These are phyloP conservation scores for Boloria euphrosyne DNA, from an alignment of 2,888 invertebrate genomes.

Conservation along the genomic window DNA sequence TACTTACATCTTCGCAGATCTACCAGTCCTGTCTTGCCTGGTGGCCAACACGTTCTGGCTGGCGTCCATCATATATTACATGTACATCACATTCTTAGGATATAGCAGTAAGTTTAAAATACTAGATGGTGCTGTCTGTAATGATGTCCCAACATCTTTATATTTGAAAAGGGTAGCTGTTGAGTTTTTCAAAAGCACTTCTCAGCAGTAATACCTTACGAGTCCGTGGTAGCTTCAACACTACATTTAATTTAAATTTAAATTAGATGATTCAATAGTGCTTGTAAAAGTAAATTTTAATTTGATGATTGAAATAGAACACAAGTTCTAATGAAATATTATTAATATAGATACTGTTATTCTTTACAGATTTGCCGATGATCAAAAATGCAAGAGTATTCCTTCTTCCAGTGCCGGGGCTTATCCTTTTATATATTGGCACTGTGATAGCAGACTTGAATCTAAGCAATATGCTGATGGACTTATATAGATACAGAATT, in stretches of 20 bases:
- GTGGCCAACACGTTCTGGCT: slow-evolving; percentile 97
- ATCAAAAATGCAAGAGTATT: slow-evolving; percentile 92
- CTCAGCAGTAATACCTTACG: too few species aligned
- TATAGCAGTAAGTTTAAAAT: slow-evolving; percentile 90
- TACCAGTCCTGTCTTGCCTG: slow-evolving; percentile 90
- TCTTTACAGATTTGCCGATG: slow-evolving; percentile 90
- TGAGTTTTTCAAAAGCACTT: too few species aligned
- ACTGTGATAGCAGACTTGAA: slow-evolving; percentile 92
- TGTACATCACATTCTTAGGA: slow-evolving; percentile 98
- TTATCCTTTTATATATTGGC: slow-evolving; percentile 89
- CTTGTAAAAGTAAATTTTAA: too few species aligned
- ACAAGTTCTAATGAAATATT: too few species aligned
- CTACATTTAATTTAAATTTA: too few species aligned
- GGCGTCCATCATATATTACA: slow-evolving; percentile 93
- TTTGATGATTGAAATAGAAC: too few species aligned
- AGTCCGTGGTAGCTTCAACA: too few species aligned
- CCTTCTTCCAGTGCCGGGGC: slow-evolving; percentile 90
- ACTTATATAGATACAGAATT: slow-evolving; percentile 92
- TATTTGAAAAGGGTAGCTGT: too few species aligned
- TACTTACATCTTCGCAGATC: slow-evolving; percentile 79
- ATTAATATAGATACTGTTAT: neutral
- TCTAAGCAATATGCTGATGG: slow-evolving; percentile 89
- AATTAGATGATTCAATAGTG: too few species aligned
- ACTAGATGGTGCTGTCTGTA: too few species aligned
- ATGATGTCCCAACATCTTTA: too few species aligned